Evolutionary conservation across 2,888 invertebrate genomes (phyloP).

Genomic region (Erebia palarica): DNA sequence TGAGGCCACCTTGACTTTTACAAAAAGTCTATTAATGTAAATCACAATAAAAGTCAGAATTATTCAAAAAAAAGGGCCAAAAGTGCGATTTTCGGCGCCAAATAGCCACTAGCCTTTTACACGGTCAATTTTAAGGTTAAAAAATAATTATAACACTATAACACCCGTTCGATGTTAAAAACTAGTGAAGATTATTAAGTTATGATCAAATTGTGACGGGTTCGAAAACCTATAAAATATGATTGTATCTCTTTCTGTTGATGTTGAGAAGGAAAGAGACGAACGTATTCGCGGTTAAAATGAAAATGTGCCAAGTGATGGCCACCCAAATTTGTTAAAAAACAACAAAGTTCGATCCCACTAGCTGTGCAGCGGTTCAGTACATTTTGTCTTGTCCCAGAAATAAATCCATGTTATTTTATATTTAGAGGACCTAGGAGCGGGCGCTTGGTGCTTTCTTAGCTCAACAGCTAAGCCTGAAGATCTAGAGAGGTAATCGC

Average conservation of each 20-base stretch:
- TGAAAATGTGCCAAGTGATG: constrained; percentile 45
- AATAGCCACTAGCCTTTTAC: constrained; percentile 64
- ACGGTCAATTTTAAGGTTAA: constrained; percentile 57
- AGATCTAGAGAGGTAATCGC: no score
- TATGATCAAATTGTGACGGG: constrained; percentile 54
- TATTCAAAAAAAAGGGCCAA: constrained; percentile 50
- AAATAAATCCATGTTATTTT: no score
- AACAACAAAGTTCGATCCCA: constrained; percentile 10
- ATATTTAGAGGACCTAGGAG: no score
- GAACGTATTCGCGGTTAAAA: constrained; percentile 41
- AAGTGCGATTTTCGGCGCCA: constrained; percentile 62
- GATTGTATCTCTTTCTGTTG: constrained; percentile 34
- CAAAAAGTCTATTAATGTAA: constrained; percentile 48
- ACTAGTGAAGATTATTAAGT: constrained; percentile 65
- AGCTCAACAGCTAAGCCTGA: no score
- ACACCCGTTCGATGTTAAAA: constrained; percentile 49
- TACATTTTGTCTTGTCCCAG: constrained; percentile 1
- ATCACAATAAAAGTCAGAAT: constrained; percentile 57
- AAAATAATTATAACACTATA: constrained; percentile 51
- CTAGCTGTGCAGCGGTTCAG: constrained; percentile 30
- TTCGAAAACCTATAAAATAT: constrained; percentile 44
- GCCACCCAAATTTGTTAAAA: constrained; percentile 52
- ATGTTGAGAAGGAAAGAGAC: constrained; percentile 27
- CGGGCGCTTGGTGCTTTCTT: no score
- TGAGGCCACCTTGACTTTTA: constrained; percentile 22